phyloP scores from a whole-genome alignment of 2,113 vertebrate genomes.

The Heterocephalus glaber region DNA sequence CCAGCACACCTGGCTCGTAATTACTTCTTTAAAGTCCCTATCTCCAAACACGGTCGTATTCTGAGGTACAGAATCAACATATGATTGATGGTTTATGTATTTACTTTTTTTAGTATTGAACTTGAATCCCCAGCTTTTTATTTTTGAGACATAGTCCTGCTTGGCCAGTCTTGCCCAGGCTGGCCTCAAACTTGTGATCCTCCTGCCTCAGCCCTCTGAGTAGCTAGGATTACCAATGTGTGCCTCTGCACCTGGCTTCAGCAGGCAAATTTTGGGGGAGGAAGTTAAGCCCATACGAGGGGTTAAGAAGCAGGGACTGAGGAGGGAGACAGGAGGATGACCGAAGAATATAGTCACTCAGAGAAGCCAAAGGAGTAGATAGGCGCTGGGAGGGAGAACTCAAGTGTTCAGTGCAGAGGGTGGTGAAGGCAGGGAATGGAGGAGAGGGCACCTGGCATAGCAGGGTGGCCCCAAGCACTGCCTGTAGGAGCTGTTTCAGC shows the following conservation, averaged over 20 bases:
- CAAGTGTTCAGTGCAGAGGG: rapidly evolving
- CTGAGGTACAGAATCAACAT: neutral
- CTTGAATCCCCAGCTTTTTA: neutral
- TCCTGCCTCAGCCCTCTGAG: neutral
- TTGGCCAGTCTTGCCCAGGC: too few relatives aligned
- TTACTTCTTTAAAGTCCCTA: neutral
- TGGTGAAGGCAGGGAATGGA: neutral
- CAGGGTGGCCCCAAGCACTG: neutral
- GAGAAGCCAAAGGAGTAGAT: neutral
- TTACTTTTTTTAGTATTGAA: neutral
- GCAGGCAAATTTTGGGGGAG: neutral
- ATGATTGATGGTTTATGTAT: neutral
- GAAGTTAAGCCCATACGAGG: neutral
- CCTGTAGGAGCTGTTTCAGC: neutral
- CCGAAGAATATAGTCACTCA: neutral
- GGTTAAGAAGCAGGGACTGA: neutral
- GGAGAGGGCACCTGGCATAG: neutral
- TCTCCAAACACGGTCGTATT: neutral
- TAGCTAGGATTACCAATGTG: neutral
- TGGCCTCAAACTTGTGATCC: neutral
- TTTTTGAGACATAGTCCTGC: neutral
- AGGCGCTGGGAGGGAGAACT: neutral
- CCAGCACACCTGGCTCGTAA: neutral
- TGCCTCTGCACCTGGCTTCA: neutral
- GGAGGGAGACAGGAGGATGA: neutral